These are phyloP conservation scores for Zhengitettix transpicula DNA, from an alignment of 2,888 invertebrate genomes.

Conservation along the genomic window DNA sequence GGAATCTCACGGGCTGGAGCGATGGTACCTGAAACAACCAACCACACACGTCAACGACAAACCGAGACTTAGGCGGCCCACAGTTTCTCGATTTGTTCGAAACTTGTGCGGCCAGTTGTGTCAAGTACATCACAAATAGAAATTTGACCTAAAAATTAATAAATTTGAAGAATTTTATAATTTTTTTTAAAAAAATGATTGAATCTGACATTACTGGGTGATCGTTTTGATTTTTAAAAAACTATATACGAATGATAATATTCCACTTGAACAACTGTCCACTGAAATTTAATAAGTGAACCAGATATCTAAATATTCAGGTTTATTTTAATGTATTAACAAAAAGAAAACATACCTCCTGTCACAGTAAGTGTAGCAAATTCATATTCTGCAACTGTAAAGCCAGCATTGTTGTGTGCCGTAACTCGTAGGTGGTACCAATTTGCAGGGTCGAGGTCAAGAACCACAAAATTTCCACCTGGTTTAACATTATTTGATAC, in stretches of 20 bases:
- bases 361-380: conserved; percentile 87
- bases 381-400: conserved; percentile 87
- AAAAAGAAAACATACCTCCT: conserved; percentile 52
- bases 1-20: conserved; percentile 77
- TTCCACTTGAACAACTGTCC: too few species aligned
- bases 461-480: conserved; percentile 74
- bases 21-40: conserved; percentile 62
- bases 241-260: too few species aligned
- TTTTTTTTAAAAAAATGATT: too few species aligned
- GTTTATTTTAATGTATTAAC: not conserved
- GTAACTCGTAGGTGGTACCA: conserved; percentile 88
- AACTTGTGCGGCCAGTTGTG: conserved; percentile 1
- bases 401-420: conserved; percentile 90
- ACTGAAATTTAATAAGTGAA: too few species aligned
- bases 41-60: conserved; percentile 2
- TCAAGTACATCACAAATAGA: not conserved
- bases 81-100: conserved; percentile 1
- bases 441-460: conserved; percentile 82
- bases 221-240: too few species aligned
- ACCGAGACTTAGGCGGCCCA: not conserved
- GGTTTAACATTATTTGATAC: conserved; percentile 86
- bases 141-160: not conserved
- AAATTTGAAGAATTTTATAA: too few species aligned
- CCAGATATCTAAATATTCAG: not conserved
- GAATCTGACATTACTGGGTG: too few species aligned